Percentiles rank a stretch among this genome's conserved stretches.
These are phyloP conservation scores for Oreochromis tanganicae DNA, from an alignment of 2,113 vertebrate species.

Conservation along the genomic window DNA sequence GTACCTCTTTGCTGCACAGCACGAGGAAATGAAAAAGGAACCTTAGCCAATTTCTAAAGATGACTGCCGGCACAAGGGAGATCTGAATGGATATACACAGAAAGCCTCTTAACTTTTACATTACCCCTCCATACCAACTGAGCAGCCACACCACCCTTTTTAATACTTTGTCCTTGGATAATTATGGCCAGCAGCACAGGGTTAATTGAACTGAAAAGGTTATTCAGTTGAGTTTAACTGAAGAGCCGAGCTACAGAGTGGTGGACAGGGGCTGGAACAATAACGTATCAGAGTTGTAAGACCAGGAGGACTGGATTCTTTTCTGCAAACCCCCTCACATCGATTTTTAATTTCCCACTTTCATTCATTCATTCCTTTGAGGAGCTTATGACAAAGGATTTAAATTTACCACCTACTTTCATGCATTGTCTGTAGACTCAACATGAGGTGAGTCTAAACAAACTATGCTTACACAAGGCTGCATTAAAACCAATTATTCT, in stretches of 20 bases:
- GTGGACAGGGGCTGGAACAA: slow-evolving; percentile 11
- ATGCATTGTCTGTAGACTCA: not conserved
- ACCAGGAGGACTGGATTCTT: not conserved
- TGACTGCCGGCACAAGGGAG: slow-evolving; percentile 11
- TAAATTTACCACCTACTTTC: not conserved
- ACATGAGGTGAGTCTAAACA: not conserved
- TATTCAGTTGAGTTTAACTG: slow-evolving; percentile 29
- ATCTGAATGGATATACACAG: not conserved
- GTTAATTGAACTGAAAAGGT: slow-evolving; percentile 67
- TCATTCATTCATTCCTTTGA: not conserved
- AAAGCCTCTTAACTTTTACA: slow-evolving; percentile 31
- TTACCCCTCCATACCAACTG: not conserved
- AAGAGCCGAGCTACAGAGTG: not conserved
- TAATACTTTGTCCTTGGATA: slow-evolving; percentile 51
- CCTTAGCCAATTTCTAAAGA: not conserved
- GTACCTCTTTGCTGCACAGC: not conserved
- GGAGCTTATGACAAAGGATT: not conserved
- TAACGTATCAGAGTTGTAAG: not conserved
- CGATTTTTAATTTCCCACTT: not conserved
- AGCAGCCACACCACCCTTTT: slow-evolving; percentile 8
- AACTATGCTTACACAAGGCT: not conserved
- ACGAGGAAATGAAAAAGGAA: not conserved
- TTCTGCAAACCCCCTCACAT: not conserved
- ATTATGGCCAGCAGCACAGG: slow-evolving; percentile 57
- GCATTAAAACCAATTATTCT: not conserved